phyloP scores from a whole-genome alignment of 2,113 vertebrate species.

The Plecturocebus donacophilus region DNA sequence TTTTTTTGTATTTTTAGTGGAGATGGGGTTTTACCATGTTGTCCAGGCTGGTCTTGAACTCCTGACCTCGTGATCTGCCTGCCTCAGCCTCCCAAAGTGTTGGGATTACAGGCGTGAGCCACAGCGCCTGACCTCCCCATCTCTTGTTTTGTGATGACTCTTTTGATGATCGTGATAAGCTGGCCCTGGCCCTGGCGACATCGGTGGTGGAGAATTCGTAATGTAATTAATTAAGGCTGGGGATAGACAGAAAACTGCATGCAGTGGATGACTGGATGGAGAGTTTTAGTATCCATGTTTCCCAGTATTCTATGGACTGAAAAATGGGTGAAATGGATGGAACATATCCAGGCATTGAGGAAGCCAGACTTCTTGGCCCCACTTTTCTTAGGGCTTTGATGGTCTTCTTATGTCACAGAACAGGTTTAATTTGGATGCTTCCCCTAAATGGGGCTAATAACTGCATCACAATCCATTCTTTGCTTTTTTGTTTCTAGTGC shows the following conservation, averaged over 20 bases:
- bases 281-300: background rate
- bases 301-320: background rate
- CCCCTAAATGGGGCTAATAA: background rate
- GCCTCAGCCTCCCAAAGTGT: no score
- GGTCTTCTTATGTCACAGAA: background rate
- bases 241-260: background rate
- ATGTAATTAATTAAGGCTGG: background rate
- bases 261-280: background rate
- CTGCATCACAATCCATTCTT: background rate
- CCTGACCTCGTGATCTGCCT: no score
- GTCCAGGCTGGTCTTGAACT: no score
- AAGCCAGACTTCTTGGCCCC: background rate
- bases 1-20: background rate
- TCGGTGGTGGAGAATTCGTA: background rate
- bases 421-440: background rate
- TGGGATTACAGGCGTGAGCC: no score
- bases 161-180: background rate
- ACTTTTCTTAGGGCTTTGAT: background rate
- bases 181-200: background rate
- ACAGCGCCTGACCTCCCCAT: no score
- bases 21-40: no score
- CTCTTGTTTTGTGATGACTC: background rate
- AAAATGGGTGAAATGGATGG: background rate
- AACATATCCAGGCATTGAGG: background rate
- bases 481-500: conserved; percentile 26